Base-by-base conservation (phyloP, 2,888 invertebrate genomes). In the Drymonia ruficornis region DNA sequence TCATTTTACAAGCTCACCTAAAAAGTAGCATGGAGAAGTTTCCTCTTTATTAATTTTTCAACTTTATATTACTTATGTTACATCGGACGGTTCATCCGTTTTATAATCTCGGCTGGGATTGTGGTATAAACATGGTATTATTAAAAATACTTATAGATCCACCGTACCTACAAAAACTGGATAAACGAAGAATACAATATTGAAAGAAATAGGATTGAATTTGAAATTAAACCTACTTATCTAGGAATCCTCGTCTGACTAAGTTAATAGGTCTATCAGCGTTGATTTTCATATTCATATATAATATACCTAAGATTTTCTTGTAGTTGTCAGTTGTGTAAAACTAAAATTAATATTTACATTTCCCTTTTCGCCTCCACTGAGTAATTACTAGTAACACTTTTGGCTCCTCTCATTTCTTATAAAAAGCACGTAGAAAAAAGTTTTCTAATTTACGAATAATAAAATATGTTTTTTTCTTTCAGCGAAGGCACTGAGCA, bases 11-110 rank as follows among this genome's bases (percentile, higher is more conserved):
- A 88, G 89, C 90, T 87, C 82, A 87, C 88, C 91, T 90, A 91
- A 90, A 91, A 90, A 88, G 86, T 83, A 83, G 74, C 85, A 80
- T 80, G 82, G 80, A 83, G 84, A 89, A 91, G 86, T 91, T 91
- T 85, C 84, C 77, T 90, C 91, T 91, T 92, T 92, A 92, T 92
- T 92, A 92, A 92, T 92, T 92, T 92, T 92, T 88, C 86, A 92
- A 92, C 91, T 92, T 92, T 91, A 90, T 91, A 91, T 92, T 91
- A 89, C 89, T 87, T 85, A 76, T 79, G 76, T 80, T 87, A 82
- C 85, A 87, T 84, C 87, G 76, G 85, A 83, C 78, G 82, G 80
- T 83, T 86, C 81, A 86, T 87, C 84, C 81, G 78, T 83, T 80
- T 84, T 79, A 69, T 70, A 70, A 56, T 67, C 70, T 58, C 59